phyloP scores from a whole-genome alignment of 2,797 vertebrate species.

The Brotogeris chrysoptera region DNA sequence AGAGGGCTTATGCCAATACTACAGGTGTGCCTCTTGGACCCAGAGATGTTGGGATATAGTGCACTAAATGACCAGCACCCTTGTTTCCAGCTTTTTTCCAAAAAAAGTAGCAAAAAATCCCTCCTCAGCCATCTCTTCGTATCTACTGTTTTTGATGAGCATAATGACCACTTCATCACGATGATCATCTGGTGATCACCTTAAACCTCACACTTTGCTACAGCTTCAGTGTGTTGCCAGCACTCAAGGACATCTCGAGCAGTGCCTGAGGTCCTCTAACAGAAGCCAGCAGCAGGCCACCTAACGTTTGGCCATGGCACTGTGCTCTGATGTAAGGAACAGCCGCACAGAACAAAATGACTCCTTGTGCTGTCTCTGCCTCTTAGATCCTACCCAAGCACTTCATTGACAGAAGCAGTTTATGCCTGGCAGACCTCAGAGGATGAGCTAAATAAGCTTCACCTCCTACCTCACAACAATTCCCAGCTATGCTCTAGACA shows the following conservation, averaged over 20 bases:
- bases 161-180: not conserved
- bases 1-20: not conserved
- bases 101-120: not conserved
- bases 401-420: not conserved
- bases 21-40: accelerated
- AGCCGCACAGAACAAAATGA: not conserved
- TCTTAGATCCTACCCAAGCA: not conserved
- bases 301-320: accelerated
- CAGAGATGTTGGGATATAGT: not conserved
- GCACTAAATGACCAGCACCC: accelerated
- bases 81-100: accelerated
- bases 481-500: not conserved
- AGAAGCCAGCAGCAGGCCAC: not conserved
- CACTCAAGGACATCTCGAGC: not conserved
- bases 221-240: not conserved
- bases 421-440: not conserved
- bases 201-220: not conserved
- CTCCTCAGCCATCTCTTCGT: not conserved
- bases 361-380: not conserved
- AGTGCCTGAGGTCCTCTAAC: not conserved
- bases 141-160: not conserved
- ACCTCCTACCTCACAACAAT: not conserved
- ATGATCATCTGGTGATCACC: not conserved
- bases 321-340: not conserved
- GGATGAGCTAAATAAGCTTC: not conserved